Evolutionary conservation across 2,113 vertebrate genomes (phyloP).

Genomic region (Cheirogaleus medius): DNA sequence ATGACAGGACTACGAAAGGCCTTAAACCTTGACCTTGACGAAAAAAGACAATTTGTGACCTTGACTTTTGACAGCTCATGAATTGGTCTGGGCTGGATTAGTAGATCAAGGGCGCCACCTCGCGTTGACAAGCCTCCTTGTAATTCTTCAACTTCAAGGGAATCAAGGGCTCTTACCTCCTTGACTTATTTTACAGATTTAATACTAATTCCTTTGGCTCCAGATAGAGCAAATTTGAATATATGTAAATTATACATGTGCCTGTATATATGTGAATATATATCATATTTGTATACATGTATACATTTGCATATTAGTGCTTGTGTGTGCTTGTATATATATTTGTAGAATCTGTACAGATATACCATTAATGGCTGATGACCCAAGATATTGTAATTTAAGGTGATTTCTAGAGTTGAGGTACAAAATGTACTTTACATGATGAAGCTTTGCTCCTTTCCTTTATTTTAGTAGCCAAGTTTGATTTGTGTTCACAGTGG

Average conservation of each 20-base stretch:
- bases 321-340: constrained; percentile 69
- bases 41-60: constrained; percentile 88
- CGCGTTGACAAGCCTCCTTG: constrained; percentile 77
- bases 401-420: constrained; percentile 58
- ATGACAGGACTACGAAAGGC: constrained; percentile 85
- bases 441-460: constrained; percentile 42
- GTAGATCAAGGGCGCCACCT: constrained; percentile 89
- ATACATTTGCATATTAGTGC: constrained; percentile 63
- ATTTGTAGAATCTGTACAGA: constrained; percentile 75
- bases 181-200: constrained; percentile 66
- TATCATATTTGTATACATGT: constrained; percentile 70
- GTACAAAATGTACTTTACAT: constrained; percentile 52
- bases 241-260: constrained; percentile 73
- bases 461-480: constrained; percentile 52
- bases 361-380: constrained; percentile 59
- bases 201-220: constrained; percentile 53
- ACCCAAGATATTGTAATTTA: constrained; percentile 68
- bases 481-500: constrained; percentile 37
- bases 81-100: constrained; percentile 80
- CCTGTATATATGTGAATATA: constrained; percentile 78
- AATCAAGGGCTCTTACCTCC: constrained; percentile 61
- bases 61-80: constrained; percentile 90
- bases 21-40: constrained; percentile 91
- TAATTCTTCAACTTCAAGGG: constrained; percentile 68
- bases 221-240: constrained; percentile 61